Base-by-base conservation (phyloP, 2,888 invertebrate species). In the Ochropacha duplaris region DNA sequence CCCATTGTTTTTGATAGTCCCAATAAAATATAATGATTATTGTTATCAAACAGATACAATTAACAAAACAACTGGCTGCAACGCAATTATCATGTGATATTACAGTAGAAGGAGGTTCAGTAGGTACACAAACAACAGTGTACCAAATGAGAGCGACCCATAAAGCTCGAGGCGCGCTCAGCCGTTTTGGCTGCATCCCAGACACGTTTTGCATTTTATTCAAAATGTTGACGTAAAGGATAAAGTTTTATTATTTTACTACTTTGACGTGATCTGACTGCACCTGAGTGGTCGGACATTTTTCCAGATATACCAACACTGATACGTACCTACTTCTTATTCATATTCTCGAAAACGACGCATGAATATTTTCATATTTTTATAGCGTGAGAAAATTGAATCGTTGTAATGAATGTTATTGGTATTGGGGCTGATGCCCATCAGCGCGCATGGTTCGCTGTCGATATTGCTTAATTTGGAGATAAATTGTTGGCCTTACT, bases 161-260 rank as follows among this genome's bases (percentile, higher is more conserved):
- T 58, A 57, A 68, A 56, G 65, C 63, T 62, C 64, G 72, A 64
- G 74, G 69, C 72, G 78, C 68, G 70, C 66, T 68, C 73, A 73
- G 72, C 75, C 74, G 77, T 79, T 84, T 86, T 89, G 89, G 90
- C 89, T 90, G 88, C 90, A 88, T 80, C 89, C 90, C 90, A 90
- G 84, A 81, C 92, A 92, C 91, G 92, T 90, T 87, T 87, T 84
- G 86, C 89, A 90, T 91, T 92, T 92, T 89, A 92, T 91, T 92
- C 91, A 91, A 89, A 91, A 89, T 86, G 91, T 86, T 89, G 90
- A 90, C 87, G 86, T 85, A 84, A 81, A 88, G 89, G 87, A 90
- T 90, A 86, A 87, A 90, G 86, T 91, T 90, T 88, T 92, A 92
- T 92, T 92, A 90, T 92, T 92, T 91, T 92, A 92, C 86, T 87